Evolutionary conservation across 2,113 vertebrate species (phyloP).

Genomic region (Egretta garzetta): DNA sequence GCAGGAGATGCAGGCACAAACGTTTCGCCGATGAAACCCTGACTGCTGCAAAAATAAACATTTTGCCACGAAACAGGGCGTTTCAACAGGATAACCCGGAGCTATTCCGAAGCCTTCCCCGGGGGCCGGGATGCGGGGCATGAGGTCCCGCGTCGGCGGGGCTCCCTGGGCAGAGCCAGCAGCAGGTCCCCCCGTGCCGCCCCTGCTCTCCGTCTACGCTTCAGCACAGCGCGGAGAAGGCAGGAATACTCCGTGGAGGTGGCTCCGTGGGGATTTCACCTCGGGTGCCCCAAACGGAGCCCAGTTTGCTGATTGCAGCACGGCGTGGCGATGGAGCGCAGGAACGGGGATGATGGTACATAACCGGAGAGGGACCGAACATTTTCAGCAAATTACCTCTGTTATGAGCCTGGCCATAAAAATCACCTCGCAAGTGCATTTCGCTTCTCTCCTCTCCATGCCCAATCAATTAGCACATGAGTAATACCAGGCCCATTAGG

Average conservation of each 20-base stretch:
- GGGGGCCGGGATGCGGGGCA: background rate
- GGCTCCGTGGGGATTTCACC: background rate
- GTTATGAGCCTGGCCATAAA: slow-evolving; percentile 71
- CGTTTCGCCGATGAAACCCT: background rate
- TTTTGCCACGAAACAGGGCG: background rate
- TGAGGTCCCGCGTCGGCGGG: background rate
- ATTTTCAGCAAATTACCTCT: slow-evolving; percentile 71
- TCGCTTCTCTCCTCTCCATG: slow-evolving; percentile 73
- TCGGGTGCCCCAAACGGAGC: background rate
- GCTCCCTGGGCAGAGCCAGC: background rate
- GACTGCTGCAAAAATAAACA: slow-evolving; percentile 47
- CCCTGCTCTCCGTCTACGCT: accelerated
- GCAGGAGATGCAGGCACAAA: background rate
- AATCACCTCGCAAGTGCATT: slow-evolving; percentile 69
- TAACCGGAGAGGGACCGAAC: slow-evolving; percentile 42
- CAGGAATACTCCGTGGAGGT: background rate
- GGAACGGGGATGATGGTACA: slow-evolving; percentile 2
- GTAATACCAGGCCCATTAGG: slow-evolving; percentile 88
- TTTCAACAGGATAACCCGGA: background rate
- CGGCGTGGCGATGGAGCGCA: background rate
- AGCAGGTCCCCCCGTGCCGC: background rate
- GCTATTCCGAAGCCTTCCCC: slow-evolving; percentile 31
- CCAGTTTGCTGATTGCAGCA: background rate
- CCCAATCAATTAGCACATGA: slow-evolving; percentile 90
- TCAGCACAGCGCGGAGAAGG: background rate